Conservation (phyloP, 2,113 vertebrate genomes). For the Pogonocichla stellata region DNA sequence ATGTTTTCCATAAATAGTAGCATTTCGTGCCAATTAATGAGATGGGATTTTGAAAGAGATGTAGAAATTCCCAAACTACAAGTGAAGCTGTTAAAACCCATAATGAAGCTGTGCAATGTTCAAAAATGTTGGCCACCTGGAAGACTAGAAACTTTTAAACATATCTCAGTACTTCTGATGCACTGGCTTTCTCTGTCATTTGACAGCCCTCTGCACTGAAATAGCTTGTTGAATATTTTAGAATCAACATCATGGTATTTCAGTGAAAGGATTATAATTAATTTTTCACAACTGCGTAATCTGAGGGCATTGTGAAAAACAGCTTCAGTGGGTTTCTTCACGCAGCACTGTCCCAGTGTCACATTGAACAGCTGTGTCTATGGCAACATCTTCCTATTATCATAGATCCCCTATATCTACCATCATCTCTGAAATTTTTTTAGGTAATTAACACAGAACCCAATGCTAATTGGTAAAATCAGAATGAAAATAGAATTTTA, state of each 20-base stretch:
- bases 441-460: slow-evolving; percentile 46
- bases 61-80: neutral
- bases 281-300: slow-evolving; percentile 59
- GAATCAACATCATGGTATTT: neutral
- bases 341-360: slow-evolving; percentile 22
- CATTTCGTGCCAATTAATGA: neutral
- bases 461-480: slow-evolving; percentile 18
- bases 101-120: neutral
- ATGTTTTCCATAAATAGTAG: neutral
- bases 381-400: slow-evolving; percentile 68
- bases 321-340: slow-evolving; percentile 53
- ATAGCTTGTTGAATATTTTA: slow-evolving; percentile 37
- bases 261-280: slow-evolving; percentile 57
- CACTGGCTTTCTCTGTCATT: neutral
- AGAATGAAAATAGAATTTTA: slow-evolving; percentile 39
- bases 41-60: neutral
- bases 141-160: slow-evolving; percentile 9
- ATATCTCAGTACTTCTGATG: neutral
- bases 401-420: slow-evolving; percentile 44
- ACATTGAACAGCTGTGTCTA: slow-evolving; percentile 68
- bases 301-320: slow-evolving; percentile 52
- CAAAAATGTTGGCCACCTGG: neutral
- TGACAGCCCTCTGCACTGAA: slow-evolving; percentile 14
- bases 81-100: neutral
- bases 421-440: slow-evolving; percentile 8